A percentile compares a stretch with the other conserved stretches of the same genome.
phyloP scores from a whole-genome alignment of 2,888 invertebrate species.

The Bursaphelenchus okinawaensis region DNA sequence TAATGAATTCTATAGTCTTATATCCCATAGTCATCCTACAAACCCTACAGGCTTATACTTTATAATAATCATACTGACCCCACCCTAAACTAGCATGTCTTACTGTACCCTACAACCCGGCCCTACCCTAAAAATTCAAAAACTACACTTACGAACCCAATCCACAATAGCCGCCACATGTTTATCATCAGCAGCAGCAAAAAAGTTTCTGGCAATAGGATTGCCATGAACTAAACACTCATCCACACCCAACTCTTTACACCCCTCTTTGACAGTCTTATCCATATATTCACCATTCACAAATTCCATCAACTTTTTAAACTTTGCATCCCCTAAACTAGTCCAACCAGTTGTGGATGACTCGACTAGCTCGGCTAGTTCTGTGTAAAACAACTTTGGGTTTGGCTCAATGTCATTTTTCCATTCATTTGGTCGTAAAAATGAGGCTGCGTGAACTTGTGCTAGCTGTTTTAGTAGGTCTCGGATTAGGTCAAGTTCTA shows the following conservation, averaged over 20 bases:
- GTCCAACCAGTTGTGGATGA: constrained; percentile 16
- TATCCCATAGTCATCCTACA: too few species aligned
- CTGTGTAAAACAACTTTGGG: constrained; percentile 20
- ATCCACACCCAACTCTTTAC: constrained; percentile 31
- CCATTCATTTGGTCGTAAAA: constrained; percentile 41
- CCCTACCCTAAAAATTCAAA: background rate
- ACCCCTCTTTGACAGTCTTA: constrained; percentile 26
- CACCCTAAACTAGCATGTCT: too few species aligned
- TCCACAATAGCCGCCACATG: constrained; percentile 40
- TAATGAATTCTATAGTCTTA: too few species aligned
- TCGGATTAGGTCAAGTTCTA: constrained; percentile 38
- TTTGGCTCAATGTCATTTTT: constrained; percentile 33
- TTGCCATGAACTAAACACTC: constrained; percentile 47
- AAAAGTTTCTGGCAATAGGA: constrained; percentile 43
- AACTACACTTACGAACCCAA: constrained; percentile 39
- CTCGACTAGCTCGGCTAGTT: constrained; percentile 18
- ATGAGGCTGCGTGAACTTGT: constrained; percentile 42
- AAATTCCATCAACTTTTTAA: constrained; percentile 22
- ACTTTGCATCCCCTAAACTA: constrained; percentile 11
- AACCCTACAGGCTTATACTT: too few species aligned
- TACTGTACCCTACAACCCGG: too few species aligned
- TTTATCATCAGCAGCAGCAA: constrained; percentile 31
- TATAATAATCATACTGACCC: too few species aligned
- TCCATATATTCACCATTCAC: constrained; percentile 11
- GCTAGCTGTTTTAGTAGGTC: constrained; percentile 44